These are phyloP conservation scores for Podarcis cretensis DNA, from an alignment of 2,113 vertebrate genomes.

Conservation along the genomic window DNA sequence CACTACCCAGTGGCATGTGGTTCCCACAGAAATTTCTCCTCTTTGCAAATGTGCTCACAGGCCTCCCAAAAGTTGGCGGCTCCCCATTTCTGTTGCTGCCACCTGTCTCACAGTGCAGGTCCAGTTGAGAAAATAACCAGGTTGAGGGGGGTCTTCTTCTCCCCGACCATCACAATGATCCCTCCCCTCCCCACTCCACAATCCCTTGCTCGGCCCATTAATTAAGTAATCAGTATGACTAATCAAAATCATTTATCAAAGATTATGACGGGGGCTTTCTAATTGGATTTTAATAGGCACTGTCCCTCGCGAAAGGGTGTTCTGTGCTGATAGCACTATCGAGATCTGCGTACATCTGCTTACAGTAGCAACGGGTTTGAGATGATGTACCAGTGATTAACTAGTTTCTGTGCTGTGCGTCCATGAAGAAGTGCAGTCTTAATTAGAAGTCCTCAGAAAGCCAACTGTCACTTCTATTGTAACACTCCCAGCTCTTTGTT, in stretches of 20 bases:
- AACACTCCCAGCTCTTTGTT: not conserved
- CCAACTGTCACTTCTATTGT: not conserved
- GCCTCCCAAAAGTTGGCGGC: too few species aligned
- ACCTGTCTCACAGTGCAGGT: not conserved
- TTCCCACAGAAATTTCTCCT: too few species aligned
- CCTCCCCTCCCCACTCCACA: too few species aligned
- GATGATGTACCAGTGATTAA: slow-evolving; percentile 14
- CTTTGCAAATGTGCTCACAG: too few species aligned
- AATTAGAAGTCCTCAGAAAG: slow-evolving; percentile 14
- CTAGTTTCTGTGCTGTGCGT: not conserved
- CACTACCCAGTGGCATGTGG: too few species aligned
- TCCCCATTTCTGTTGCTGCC: not conserved
- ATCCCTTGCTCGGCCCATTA: not conserved
- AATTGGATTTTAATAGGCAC: slow-evolving; percentile 36
- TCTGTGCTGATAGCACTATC: slow-evolving; percentile 17
- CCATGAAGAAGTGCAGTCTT: slow-evolving; percentile 6
- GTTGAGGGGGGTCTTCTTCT: not conserved
- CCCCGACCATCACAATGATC: not conserved
- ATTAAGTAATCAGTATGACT: slow-evolving; percentile 27
- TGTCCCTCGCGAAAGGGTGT: not conserved
- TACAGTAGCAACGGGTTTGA: slow-evolving; percentile 3
- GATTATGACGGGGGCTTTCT: slow-evolving; percentile 8
- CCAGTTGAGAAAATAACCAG: not conserved
- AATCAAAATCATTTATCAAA: slow-evolving; percentile 29
- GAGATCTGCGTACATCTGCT: slow-evolving; percentile 15